Evolutionary conservation across 2,113 vertebrate species (phyloP).

Genomic region (Tretioscincus oriximinensis): DNA sequence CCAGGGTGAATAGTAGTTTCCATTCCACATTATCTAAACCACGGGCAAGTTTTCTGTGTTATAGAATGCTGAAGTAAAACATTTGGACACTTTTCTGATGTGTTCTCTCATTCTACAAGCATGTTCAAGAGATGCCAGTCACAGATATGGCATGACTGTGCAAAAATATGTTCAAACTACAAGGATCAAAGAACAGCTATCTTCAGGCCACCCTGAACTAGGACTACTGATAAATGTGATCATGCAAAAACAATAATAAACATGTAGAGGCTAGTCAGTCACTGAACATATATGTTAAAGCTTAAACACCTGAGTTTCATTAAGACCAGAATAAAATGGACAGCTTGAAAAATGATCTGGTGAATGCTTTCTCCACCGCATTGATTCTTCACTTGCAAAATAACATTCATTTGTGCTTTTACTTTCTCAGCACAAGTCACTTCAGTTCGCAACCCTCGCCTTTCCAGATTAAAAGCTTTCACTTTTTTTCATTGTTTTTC

Average conservation of each 20-base stretch:
- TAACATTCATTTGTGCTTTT: not conserved
- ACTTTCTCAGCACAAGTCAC: not conserved
- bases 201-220: not conserved
- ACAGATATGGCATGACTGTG: not conserved
- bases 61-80: too few species aligned
- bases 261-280: not conserved
- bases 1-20: too few species aligned
- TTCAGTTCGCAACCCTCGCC: conserved; percentile 20
- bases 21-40: too few species aligned
- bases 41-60: too few species aligned
- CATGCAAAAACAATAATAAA: not conserved
- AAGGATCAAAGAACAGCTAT: conserved; percentile 1
- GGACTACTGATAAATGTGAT: not conserved
- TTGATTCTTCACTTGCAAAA: not conserved
- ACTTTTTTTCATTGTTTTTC: conserved; percentile 31
- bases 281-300: not conserved
- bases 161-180: not conserved
- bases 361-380: not conserved
- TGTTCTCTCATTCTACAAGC: too few species aligned
- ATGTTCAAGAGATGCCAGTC: too few species aligned
- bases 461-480: not conserved
- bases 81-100: too few species aligned
- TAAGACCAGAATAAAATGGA: not conserved
- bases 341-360: not conserved
- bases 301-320: not conserved